Percentiles rank a stretch among this genome's conserved stretches.
phyloP scores from a whole-genome alignment of 2,888 invertebrate species.

The Meiosimyza decipiens region DNA sequence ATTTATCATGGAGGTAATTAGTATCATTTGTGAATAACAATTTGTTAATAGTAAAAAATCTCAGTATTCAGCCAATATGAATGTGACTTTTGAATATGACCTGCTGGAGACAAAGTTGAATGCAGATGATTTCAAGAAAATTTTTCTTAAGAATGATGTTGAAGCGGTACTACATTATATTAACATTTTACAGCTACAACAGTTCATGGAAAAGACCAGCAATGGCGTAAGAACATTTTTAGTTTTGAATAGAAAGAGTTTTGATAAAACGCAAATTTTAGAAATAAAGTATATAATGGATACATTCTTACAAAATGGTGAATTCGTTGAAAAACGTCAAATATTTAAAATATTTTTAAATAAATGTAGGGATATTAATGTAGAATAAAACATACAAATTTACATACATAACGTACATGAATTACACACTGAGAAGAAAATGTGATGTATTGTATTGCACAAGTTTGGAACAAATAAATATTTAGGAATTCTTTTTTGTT shows the following conservation, averaged over 20 bases:
- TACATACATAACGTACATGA: no score
- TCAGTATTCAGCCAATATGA: constrained; percentile 5
- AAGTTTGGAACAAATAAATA: no score
- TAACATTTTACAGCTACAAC: neutral
- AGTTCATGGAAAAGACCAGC: constrained; percentile 15
- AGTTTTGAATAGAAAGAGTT: constrained; percentile 20
- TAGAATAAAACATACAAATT: no score
- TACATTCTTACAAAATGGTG: constrained; percentile 16
- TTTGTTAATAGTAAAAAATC: neutral
- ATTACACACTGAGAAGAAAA: no score
- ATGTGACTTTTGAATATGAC: constrained; percentile 33
- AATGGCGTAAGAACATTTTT: constrained; percentile 33
- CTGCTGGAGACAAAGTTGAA: constrained; percentile 4
- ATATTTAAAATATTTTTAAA: constrained; percentile 21
- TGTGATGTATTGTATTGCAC: no score
- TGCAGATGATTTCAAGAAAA: constrained; percentile 20
- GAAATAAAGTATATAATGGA: constrained; percentile 23
- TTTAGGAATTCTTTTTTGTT: no score
- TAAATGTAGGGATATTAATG: neutral
- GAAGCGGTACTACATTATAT: constrained; percentile 27
- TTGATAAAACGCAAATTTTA: constrained; percentile 19
- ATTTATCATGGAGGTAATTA: constrained; percentile 13
- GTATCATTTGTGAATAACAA: neutral
- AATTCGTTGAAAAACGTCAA: constrained; percentile 24
- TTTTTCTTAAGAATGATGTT: constrained; percentile 16